Evolutionary conservation across 2,797 vertebrate species (phyloP).

Genomic region (Danio choprae): DNA sequence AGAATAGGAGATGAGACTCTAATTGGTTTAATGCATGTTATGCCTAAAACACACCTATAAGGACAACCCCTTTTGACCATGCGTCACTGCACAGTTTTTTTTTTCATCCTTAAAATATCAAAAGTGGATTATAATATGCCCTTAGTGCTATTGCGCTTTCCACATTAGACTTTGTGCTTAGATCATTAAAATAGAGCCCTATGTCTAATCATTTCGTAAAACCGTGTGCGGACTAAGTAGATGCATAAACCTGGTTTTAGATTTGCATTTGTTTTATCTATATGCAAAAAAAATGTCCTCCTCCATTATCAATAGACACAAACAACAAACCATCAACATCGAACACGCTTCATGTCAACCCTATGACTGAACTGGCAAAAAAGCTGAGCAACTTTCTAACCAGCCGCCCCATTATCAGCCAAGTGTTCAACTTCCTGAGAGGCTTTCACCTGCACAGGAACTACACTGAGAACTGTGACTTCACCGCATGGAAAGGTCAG

Average conservation of each 20-base stretch:
- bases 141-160: too few species aligned
- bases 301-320: constrained; percentile 31
- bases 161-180: too few species aligned
- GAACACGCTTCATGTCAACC: constrained; percentile 61
- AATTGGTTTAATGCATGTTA: too few species aligned
- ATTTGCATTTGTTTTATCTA: not conserved
- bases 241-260: not conserved
- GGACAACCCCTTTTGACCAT: too few species aligned
- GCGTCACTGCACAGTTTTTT: too few species aligned
- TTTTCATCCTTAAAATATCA: too few species aligned
- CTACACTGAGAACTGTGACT: constrained; percentile 75
- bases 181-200: too few species aligned
- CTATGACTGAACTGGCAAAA: constrained; percentile 55
- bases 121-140: too few species aligned
- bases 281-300: not conserved
- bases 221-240: not conserved
- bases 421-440: constrained; percentile 81
- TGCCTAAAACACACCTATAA: too few species aligned
- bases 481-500: constrained; percentile 79
- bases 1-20: too few species aligned
- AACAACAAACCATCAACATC: constrained; percentile 22
- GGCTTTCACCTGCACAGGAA: constrained; percentile 82
- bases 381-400: constrained; percentile 77
- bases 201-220: too few species aligned
- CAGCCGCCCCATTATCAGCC: constrained; percentile 76